Base-by-base conservation (phyloP, 2,113 vertebrate genomes). In the Sphaerodactylus townsendi region DNA sequence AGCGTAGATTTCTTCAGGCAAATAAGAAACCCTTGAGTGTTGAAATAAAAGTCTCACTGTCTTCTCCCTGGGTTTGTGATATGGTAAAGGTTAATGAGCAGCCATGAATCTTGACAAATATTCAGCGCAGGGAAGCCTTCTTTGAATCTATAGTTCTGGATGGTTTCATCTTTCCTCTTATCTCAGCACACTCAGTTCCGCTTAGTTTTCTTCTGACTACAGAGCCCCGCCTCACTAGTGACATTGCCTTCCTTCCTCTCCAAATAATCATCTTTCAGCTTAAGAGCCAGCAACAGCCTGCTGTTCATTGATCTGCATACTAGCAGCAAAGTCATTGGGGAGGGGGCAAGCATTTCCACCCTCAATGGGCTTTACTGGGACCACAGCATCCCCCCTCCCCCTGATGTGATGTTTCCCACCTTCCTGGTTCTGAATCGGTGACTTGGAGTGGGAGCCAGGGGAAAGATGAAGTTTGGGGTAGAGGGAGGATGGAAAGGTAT, bases 31-130 rank as follows among this genome's bases (percentile, higher is more conserved):
- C 62, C 76, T 68, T 37, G 30, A 30, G 46, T 30, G 2, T 64
- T 2, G 10, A 76, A 25, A 59, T 0, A 46, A 75, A 77, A 79
- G 35, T 33, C 53, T 1, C 56, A 23, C 82, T 68, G 68, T 10
- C 19, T 79, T 92, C 85, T 39, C 10, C 4, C 15, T 35, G 53
- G 41, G 10, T 3, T 82, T 79, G 30, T 35, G 64, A 5, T 88
- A 7, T 33, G 77, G 81, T 74, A 56, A 73, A 89, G 70, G n/a
- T 82, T 90, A 85, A 82, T 66, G 28, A 79, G 28, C 86, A 74
- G 13, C 78, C 75, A 2, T 7, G 39, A 65, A 53, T 82, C 66
- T 84, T 77, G 72, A 77, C 65, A 19, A 85, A 37, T 65, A 23
- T 2, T 37, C 2, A 7, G 17, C 48, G 46, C 35, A 79, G 56